These are phyloP conservation scores for Coracopsis vasa DNA, from an alignment of 2,113 vertebrate species.

Conservation along the genomic window DNA sequence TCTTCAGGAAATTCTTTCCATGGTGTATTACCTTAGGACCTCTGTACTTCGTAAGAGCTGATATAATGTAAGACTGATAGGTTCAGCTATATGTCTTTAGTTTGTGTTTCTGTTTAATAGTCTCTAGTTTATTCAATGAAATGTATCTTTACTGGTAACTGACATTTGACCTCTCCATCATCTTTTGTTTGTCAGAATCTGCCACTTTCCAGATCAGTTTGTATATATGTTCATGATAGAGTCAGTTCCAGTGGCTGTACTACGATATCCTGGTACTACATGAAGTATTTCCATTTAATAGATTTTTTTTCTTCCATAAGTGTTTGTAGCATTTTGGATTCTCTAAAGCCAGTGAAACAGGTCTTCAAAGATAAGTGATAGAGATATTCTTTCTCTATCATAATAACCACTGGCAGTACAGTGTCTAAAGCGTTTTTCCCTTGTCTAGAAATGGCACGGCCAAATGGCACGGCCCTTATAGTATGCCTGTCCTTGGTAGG, in stretches of 20 bases:
- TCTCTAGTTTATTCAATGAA: not conserved
- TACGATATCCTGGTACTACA: not conserved
- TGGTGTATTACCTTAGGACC: not conserved
- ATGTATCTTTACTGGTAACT: not conserved
- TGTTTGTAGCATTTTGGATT: not conserved
- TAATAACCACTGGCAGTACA: not conserved
- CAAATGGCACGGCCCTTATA: rapidly evolving
- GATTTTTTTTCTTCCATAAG: not conserved
- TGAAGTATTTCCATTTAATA: not conserved
- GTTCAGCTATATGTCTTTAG: not conserved
- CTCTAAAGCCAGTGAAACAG: not conserved
- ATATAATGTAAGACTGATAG: not conserved
- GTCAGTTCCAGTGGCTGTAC: not conserved
- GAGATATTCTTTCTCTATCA: not conserved
- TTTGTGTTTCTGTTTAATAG: not conserved
- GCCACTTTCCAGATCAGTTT: not conserved
- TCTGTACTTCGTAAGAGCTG: not conserved
- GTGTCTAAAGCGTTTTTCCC: not conserved
- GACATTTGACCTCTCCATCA: not conserved
- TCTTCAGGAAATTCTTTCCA: not conserved
- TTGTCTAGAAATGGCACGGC: not conserved
- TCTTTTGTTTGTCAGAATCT: not conserved
- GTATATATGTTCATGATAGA: not conserved
- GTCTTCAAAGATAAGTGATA: not conserved
- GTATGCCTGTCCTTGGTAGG: not conserved